Evolutionary conservation across 2,888 invertebrate species (phyloP).

Genomic region (Agonum fuliginosum): DNA sequence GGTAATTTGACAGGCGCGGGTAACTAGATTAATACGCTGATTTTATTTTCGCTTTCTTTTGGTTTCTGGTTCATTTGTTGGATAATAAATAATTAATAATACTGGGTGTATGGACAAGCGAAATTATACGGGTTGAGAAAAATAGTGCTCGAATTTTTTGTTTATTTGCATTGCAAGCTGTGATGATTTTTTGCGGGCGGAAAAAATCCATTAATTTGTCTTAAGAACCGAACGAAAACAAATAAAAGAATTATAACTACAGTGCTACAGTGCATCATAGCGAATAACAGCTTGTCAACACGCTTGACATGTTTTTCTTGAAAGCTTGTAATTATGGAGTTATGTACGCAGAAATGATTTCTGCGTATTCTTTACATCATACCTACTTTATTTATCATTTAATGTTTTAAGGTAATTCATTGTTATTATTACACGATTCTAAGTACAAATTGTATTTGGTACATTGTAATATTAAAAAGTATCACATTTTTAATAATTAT

Average conservation of each 20-base stretch:
- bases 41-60: not conserved
- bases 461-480: too few species aligned
- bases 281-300: slow-evolving; percentile 43
- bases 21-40: slow-evolving; percentile 7
- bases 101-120: slow-evolving; percentile 1
- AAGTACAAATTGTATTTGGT: too few species aligned
- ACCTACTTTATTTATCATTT: slow-evolving; percentile 15
- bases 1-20: slow-evolving; percentile 11
- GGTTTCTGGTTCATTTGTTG: not conserved
- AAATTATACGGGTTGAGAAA: slow-evolving; percentile 33
- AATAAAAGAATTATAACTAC: slow-evolving; percentile 6
- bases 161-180: slow-evolving; percentile 3
- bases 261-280: slow-evolving; percentile 13
- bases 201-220: slow-evolving; percentile 51
- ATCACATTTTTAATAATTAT: too few species aligned
- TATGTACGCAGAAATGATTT: slow-evolving; percentile 26
- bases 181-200: not conserved
- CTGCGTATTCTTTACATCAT: not conserved
- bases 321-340: slow-evolving; percentile 49
- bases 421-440: not conserved
- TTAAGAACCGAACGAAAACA: not conserved
- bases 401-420: not conserved
- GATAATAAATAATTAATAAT: slow-evolving; percentile 35
- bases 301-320: slow-evolving; percentile 47
- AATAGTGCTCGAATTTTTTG: slow-evolving; percentile 4